Evolutionary conservation across 53 echinoderm and acorn worm species (phyloP), one percentile per base, ranked within the genome.

Genomic region (Stichopus horrens): DNA sequence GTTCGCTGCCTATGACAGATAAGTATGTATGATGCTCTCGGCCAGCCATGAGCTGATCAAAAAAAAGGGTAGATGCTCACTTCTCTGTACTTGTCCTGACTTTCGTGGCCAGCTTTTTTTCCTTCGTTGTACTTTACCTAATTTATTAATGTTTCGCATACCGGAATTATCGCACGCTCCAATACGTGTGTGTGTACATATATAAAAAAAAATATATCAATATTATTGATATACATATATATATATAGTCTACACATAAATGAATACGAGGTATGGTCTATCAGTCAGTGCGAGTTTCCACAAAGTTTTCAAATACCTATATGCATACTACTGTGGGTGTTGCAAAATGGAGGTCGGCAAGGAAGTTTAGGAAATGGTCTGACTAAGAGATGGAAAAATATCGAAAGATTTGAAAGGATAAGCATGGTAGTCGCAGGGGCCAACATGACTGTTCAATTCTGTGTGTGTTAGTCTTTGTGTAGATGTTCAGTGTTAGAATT

Each of bases 21-120:
- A 11, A 81, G 81, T 58, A n/a, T 13, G 81, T 81, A 81, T 81
- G 81, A 81, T 81, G 81, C 81, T 81, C 81, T 81, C 57, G 57
- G n/a, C 58, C 58, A 81, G 56, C 9, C 11, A 23, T 21, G 81
- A 81, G 81, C 81, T 55, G 81, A 81, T 81, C 6, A 81, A 51
- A 81, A 21, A 37, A 37, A 23, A 81, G 55, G n/a, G 56, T 21
- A 57, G 81, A 81, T 56, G 81, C 57, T 56, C 16, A 13, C n/a
- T 54, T 58, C 14, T 56, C 58, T 81, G 81, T 81, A 81, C 81
- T 81, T 81, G 81, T 81, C 81, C 81, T 16, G 71, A 71, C n/a
- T 71, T 71, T 20, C 19, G n/a, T 71, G 71, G 19, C 71, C 71
- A 71, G 71, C n/a, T 71, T 71, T 18, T 71, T 63, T 63, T 63